These are phyloP conservation scores for Puntigrus tetrazona DNA, from an alignment of 2,113 vertebrate genomes.

Conservation along the genomic window DNA sequence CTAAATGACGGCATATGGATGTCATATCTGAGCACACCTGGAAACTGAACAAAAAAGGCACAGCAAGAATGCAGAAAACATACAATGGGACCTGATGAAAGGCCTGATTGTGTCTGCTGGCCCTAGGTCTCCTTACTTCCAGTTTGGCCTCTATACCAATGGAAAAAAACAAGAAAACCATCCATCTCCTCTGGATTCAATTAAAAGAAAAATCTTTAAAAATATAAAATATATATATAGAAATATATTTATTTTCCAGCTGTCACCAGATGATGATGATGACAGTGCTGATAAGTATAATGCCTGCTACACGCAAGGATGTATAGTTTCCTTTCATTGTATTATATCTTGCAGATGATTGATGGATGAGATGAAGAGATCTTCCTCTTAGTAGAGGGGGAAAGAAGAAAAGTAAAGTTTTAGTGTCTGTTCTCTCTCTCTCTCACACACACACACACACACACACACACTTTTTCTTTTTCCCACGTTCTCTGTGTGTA, in stretches of 20 bases:
- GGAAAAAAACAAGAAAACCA: neutral
- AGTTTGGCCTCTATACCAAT: constrained; percentile 22
- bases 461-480: neutral
- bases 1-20: constrained; percentile 37
- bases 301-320: constrained; percentile 50
- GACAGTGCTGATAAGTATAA: constrained; percentile 45
- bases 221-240: neutral
- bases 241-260: constrained; percentile 17
- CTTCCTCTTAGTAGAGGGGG: constrained; percentile 50
- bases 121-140: constrained; percentile 41
- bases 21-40: constrained; percentile 16
- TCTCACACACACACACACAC: neutral
- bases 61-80: constrained; percentile 15
- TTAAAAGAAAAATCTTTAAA: constrained; percentile 56
- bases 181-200: constrained; percentile 54
- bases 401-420: constrained; percentile 42
- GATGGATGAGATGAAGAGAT: constrained; percentile 51
- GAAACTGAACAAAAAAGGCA: neutral
- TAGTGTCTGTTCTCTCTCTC: constrained; percentile 44
- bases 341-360: constrained; percentile 32
- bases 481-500: neutral
- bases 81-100: constrained; percentile 58
- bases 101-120: constrained; percentile 47
- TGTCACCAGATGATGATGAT: constrained; percentile 50
- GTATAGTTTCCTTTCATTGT: constrained; percentile 50